phyloP scores from a whole-genome alignment of 1,140 invertebrate species.

The Bemisia tabaci region DNA sequence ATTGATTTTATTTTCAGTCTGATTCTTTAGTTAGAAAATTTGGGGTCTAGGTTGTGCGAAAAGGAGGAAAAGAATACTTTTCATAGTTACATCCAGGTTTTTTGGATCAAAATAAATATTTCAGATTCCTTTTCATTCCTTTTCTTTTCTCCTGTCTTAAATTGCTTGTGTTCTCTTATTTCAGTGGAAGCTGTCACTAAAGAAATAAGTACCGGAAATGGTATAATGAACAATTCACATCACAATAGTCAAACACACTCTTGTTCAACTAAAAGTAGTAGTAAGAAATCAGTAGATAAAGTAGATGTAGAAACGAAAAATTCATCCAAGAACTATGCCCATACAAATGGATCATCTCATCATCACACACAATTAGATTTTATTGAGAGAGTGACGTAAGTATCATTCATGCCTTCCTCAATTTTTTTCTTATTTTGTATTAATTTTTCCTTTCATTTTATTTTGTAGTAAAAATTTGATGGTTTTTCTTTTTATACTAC shows the following conservation, averaged over 20 bases:
- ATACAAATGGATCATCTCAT: conserved; percentile 36
- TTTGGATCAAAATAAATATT: no score
- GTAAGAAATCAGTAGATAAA: conserved; percentile 39
- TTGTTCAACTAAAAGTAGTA: conserved; percentile 33
- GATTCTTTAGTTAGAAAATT: no score
- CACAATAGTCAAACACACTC: conserved; percentile 11
- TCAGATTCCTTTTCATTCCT: no score
- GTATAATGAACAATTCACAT: conserved; percentile 27
- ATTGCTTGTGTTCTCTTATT: background rate
- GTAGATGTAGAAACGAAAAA: conserved; percentile 29
- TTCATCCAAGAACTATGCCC: conserved; percentile 30
- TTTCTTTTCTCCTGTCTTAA: no score
- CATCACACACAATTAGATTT: conserved; percentile 36
- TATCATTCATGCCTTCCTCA: no score
- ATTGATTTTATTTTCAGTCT: no score
- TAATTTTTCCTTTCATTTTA: conserved; percentile 11
- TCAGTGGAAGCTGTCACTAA: conserved; percentile 26
- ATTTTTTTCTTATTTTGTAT: background rate
- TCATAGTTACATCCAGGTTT: no score
- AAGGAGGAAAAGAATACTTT: no score
- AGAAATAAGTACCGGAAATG: conserved; percentile 34
- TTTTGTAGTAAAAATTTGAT: no score
- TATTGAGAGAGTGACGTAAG: conserved; percentile 38
- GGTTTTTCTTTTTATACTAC: no score
- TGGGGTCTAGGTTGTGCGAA: no score